These are phyloP conservation scores for Plusia festucae DNA, from an alignment of 2,888 invertebrate species.

Conservation along the genomic window DNA sequence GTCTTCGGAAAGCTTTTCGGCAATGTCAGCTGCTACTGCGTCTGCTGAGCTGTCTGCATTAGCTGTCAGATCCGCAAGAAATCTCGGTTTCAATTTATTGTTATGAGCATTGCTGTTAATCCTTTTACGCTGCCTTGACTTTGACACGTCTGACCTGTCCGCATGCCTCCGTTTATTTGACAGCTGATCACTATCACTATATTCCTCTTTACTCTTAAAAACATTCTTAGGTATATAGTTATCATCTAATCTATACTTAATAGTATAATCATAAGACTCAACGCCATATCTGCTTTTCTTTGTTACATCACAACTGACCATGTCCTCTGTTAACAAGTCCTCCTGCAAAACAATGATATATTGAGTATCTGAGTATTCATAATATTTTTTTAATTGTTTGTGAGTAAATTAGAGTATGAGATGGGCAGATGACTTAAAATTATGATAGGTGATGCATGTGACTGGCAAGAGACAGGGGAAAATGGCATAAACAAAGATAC, in stretches of 20 bases:
- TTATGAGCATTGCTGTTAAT: constrained; percentile 79
- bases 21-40: constrained; percentile 92
- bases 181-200: constrained; percentile 61
- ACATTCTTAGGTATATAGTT: constrained; percentile 79
- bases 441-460: no score
- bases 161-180: constrained; percentile 89
- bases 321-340: constrained; percentile 93
- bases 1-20: constrained; percentile 92
- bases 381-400: not conserved
- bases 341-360: constrained; percentile 88
- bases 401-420: no score
- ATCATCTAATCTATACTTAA: constrained; percentile 90
- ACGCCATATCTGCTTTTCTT: constrained; percentile 91
- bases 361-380: not conserved
- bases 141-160: constrained; percentile 88
- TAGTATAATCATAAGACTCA: constrained; percentile 93
- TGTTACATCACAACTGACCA: constrained; percentile 94
- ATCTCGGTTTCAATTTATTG: constrained; percentile 88
- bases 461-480: no score
- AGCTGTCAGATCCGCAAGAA: constrained; percentile 89
- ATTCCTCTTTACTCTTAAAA: constrained; percentile 71
- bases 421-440: no score
- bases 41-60: constrained; percentile 87
- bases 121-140: constrained; percentile 88
- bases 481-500: no score